Evolutionary conservation across 2,113 vertebrate species (phyloP), one percentile per base, ranked within the genome.

Genomic region (Python bivittatus): DNA sequence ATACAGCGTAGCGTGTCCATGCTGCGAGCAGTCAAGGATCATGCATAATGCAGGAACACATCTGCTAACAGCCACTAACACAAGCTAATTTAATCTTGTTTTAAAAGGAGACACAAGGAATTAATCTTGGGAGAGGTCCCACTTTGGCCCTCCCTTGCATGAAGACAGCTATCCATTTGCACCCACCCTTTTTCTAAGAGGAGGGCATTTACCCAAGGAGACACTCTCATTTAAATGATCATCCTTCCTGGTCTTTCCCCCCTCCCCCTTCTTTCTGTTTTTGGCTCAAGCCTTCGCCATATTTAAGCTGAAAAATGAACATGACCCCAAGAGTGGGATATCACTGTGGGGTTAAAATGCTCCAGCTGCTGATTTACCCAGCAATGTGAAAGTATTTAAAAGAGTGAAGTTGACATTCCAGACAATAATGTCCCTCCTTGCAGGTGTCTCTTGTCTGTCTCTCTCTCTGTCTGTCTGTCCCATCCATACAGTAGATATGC

Each of bases 41-140:
- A 98, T 98, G 93, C 97, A 98, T 98, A 97, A 98, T 98, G 97
- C 94, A 98, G 94, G 93, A 97, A 91, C 54, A 91, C 96, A 97
- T 95, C 96, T 97, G 96, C 95, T 96, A 98, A 97, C 96, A 97
- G 97, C 95, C 94, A 93, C 96, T 95, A 79, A 90, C 95, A 93
- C 95, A 96, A 95, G 96, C 96, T 95, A 95, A 96, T 96, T 97
- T 96, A 96, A 97, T 96, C 93, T 93, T 96, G 92, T 95, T 97
- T 97, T 97, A 97, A 97, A 92, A 97, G 94, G 95, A 96, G 96
- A 97, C 83, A 94, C 94, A 84, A 94, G 93, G 96, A 97, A 98
- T 97, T 98, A 97, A 97, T 97, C 96, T 97, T 96, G 95, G 95
- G 97, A 97, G 96, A 93, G 95, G 96, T 93, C 97, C 96, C 96